Evolutionary conservation across 2,797 vertebrate species (phyloP), one percentile per base, ranked within the genome.

Genomic region (Paramormyrops hopkinsi): DNA sequence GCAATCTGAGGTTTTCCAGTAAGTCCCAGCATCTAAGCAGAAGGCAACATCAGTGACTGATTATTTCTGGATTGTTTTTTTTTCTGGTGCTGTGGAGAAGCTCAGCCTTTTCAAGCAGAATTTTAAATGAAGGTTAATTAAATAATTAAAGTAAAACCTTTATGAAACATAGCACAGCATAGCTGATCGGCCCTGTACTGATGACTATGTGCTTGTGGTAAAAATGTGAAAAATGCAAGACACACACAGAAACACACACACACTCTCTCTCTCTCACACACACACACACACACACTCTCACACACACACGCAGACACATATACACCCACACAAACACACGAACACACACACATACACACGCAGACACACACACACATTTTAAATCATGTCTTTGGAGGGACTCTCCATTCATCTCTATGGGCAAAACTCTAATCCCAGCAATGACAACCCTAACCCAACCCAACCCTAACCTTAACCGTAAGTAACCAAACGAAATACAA

Each of bases 41-140:
- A 53, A 86, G 22, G 48, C 25, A 25, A 86, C 48, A 50, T 53
- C 84, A 53, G 48, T 7, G 51, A 54, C 25, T 86, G 48, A 86
- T 86, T 86, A 53, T 53, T 53, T 54, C 51, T 6, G 84, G 11
- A 86, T 33, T 54, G 25, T 53, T 86, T 4, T 76, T 69, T 62
- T 59, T 59, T 17, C 69, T 76, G 69, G 69, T 41, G 65, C 65
- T 73, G 11, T 37, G 33, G 69, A 76, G 69, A 76, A 76, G 69
- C 69, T 37, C 29, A 76, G 69, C 69, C 14, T 76, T 76, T 76
- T 76, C 69, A 76, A 41, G 69, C 33, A 41, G 69, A 76, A 76
- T 76, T 76, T 76, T 17, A 76, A 76, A 76, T 76, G 69, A 76
- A 76, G 69, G 69, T 76, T 76, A 76, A 76, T 76, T 76, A 76